Base-by-base conservation (phyloP, 2,113 vertebrate genomes). In the Salvelinus alpinus region DNA sequence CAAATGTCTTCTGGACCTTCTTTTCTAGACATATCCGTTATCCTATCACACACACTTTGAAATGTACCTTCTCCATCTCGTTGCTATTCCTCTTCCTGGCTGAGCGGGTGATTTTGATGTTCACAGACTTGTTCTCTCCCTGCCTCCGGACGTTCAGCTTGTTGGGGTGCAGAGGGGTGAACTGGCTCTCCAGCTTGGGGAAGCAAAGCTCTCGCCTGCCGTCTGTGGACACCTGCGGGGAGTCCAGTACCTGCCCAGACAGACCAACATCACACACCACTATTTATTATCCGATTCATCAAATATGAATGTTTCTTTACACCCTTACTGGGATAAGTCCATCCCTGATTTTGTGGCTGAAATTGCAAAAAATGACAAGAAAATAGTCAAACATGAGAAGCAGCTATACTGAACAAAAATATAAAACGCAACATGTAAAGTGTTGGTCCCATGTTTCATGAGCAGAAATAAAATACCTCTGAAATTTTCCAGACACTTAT, bases 11-110 rank as follows among this genome's bases (percentile, higher is more conserved):
- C 9, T 44, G 38, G 38, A 44, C 8, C 38, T 44, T 11, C 7
- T 44, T 44, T 11, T 11, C 8, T 11, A 44, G 38, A 44, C 7
- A 44, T 44, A 44, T 44, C 34, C 1, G 6, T 7, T 34, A 34
- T 34, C 16, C 27, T 11, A 47, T 27, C 47, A 71, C 70, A 29
- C 24, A 71, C 70, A 71, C 34, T 9, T n/a, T 29, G 5, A 44
- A 64, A 80, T 47, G 34, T n/a, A 96, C 96, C 95, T 96, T 92
- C 18, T 92, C 90, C 76, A 95, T 89, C 64, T 95, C 94, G 31
- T 73, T 82, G 86, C 93, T 97, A 84, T 95, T 97, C 86, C 96
- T 96, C 89, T 97, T 98, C 86, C 87, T 91, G 59, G 86, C 88
- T 0, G 88, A 5, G 71, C 83, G 93, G 16, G 88, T 73, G 44